phyloP scores from a whole-genome alignment of 2,888 invertebrate genomes.

The Buathra laborator region DNA sequence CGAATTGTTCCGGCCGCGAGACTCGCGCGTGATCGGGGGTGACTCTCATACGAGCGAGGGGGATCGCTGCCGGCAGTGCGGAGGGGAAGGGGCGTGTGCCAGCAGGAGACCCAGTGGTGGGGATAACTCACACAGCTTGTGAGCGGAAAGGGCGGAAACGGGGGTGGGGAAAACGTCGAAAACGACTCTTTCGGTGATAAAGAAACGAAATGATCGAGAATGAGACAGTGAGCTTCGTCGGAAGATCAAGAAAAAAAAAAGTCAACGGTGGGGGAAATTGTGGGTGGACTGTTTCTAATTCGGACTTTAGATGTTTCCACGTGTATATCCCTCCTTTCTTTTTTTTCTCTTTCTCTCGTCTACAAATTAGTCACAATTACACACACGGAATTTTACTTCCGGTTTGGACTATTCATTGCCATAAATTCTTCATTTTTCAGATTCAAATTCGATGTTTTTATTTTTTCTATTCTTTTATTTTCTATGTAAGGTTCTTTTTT shows the following conservation, averaged over 20 bases:
- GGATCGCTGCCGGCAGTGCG: slow-evolving; percentile 65
- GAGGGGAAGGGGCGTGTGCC: slow-evolving; percentile 70
- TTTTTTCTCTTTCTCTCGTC: background rate
- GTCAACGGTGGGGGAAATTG: slow-evolving; percentile 12
- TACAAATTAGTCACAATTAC: slow-evolving; percentile 29
- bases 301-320: slow-evolving; percentile 25
- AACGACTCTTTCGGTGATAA: slow-evolving; percentile 37
- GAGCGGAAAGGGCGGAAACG: slow-evolving; percentile 69
- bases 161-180: slow-evolving; percentile 68
- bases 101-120: slow-evolving; percentile 45
- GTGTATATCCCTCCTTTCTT: background rate
- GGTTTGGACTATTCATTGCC: slow-evolving; percentile 19
- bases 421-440: background rate
- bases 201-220: slow-evolving; percentile 8
- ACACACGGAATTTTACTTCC: slow-evolving; percentile 34
- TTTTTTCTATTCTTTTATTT: background rate
- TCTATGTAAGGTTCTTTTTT: slow-evolving; percentile 10
- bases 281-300: slow-evolving; percentile 48
- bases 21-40: slow-evolving; percentile 78
- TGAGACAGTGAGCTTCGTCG: slow-evolving; percentile 6
- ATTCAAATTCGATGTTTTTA: background rate
- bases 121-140: slow-evolving; percentile 5
- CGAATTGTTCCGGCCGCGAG: slow-evolving; percentile 75
- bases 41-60: slow-evolving; percentile 74
- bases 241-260: slow-evolving; percentile 6